Evolutionary conservation across 2,888 invertebrate species (phyloP).

Genomic region (Nomada fabriciana): DNA sequence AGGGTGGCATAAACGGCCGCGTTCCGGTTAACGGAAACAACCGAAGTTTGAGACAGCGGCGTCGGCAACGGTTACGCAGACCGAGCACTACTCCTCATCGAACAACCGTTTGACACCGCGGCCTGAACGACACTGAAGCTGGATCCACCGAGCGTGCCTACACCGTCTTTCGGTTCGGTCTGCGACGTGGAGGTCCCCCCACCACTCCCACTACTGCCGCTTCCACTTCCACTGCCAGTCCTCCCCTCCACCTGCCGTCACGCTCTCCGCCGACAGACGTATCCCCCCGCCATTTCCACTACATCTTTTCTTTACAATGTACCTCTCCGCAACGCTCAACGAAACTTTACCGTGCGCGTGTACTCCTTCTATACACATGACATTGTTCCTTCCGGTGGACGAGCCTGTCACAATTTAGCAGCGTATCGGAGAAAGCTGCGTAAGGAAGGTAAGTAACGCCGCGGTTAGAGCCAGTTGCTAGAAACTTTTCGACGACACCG

Average conservation of each 20-base stretch:
- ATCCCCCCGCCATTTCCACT: constrained; percentile 41
- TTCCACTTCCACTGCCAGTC: constrained; percentile 28
- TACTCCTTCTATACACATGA: constrained; percentile 50
- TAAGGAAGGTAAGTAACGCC: constrained; percentile 11
- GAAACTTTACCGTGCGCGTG: constrained; percentile 42
- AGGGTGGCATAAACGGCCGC: neutral
- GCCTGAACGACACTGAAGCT: constrained; percentile 82
- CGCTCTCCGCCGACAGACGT: constrained; percentile 45
- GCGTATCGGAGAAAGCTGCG: constrained; percentile 63
- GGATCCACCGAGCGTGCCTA: constrained; percentile 77
- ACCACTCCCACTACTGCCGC: constrained; percentile 48
- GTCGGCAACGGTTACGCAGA: constrained; percentile 18
- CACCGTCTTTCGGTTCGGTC: constrained; percentile 75
- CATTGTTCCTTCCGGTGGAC: constrained; percentile 65
- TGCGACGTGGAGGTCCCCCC: constrained; percentile 73
- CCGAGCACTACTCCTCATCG: constrained; percentile 12
- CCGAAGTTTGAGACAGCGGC: neutral
- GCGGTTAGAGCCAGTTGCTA: neutral
- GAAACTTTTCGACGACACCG: neutral
- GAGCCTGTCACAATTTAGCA: constrained; percentile 65
- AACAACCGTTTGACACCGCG: constrained; percentile 76
- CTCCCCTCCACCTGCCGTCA: constrained; percentile 44
- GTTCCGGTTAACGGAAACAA: constrained; percentile 13
- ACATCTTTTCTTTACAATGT: constrained; percentile 56
- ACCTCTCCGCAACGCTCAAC: constrained; percentile 42